Evolutionary conservation across 2,888 invertebrate genomes (phyloP).

Genomic region (Acrobeloides nanus): DNA sequence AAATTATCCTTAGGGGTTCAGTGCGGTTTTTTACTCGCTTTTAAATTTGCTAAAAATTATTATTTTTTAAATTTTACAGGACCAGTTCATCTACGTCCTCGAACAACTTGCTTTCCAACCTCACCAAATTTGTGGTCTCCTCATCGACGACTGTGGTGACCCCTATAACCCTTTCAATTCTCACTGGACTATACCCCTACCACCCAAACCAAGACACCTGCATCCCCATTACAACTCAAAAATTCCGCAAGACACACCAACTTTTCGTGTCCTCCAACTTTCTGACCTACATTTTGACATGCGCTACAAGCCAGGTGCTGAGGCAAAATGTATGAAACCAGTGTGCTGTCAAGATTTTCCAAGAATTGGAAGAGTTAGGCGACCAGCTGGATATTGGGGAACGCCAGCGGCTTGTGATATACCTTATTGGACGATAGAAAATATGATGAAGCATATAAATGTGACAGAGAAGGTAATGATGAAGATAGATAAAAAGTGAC

Average conservation of each 20-base stretch:
- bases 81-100: conserved; percentile 48
- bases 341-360: conserved; percentile 67
- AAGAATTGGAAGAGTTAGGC: background rate
- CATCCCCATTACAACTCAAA: conserved; percentile 21
- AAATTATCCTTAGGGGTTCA: no score
- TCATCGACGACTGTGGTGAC: conserved; percentile 59
- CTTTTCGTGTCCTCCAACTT: conserved; percentile 78
- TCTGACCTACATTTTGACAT: conserved; percentile 94
- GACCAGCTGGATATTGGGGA: conserved; percentile 80
- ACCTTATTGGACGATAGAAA: conserved; percentile 81
- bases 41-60: background rate
- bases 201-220: conserved; percentile 17
- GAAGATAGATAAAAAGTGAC: no score
- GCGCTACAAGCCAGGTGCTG: conserved; percentile 74
- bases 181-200: conserved; percentile 38
- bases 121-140: conserved; percentile 41
- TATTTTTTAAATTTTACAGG: conserved; percentile 27
- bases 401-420: conserved; percentile 91
- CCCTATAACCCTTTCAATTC: conserved; percentile 38
- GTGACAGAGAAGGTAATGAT: background rate
- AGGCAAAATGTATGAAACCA: conserved; percentile 87
- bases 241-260: conserved; percentile 1
- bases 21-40: background rate
- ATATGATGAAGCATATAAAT: conserved; percentile 67
- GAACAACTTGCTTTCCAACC: conserved; percentile 36